Evolutionary conservation across 2,797 vertebrate genomes (phyloP).

Genomic region (Sebastes paucispinis): DNA sequence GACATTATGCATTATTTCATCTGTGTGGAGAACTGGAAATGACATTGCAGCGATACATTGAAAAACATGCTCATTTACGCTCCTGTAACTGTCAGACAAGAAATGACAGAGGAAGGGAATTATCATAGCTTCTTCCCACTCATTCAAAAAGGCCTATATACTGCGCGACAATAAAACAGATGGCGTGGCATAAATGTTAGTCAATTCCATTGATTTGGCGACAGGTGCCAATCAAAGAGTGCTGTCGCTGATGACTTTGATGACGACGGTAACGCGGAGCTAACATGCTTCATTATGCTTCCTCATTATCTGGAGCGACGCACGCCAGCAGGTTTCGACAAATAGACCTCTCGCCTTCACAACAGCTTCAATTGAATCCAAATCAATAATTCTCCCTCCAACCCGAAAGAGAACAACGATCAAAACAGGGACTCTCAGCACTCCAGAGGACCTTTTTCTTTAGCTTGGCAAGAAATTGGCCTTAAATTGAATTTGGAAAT

Average conservation of each 20-base stretch:
- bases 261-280: constrained; percentile 51
- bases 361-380: constrained; percentile 71
- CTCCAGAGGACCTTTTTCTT: constrained; percentile 67
- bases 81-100: constrained; percentile 34
- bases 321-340: constrained; percentile 55
- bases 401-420: constrained; percentile 75
- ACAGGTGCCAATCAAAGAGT: constrained; percentile 77
- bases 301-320: constrained; percentile 68
- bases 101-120: constrained; percentile 50
- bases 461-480: constrained; percentile 63
- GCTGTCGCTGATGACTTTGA: constrained; percentile 57
- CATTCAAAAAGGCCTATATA: constrained; percentile 15
- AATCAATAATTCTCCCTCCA: constrained; percentile 75
- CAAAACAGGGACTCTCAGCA: constrained; percentile 59
- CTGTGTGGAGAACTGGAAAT: constrained; percentile 23
- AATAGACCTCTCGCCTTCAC: constrained; percentile 64
- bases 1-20: constrained; percentile 44
- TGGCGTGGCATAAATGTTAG: constrained; percentile 53
- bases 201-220: constrained; percentile 65
- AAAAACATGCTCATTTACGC: constrained; percentile 31
- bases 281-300: constrained; percentile 72
- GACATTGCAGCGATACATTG: constrained; percentile 15
- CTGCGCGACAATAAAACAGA: constrained; percentile 60
- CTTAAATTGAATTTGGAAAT: constrained; percentile 79
- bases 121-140: constrained; percentile 51